Evolutionary conservation across 2,888 invertebrate genomes (phyloP), one percentile per base, ranked within the genome.

Genomic region (Dione vanillae): DNA sequence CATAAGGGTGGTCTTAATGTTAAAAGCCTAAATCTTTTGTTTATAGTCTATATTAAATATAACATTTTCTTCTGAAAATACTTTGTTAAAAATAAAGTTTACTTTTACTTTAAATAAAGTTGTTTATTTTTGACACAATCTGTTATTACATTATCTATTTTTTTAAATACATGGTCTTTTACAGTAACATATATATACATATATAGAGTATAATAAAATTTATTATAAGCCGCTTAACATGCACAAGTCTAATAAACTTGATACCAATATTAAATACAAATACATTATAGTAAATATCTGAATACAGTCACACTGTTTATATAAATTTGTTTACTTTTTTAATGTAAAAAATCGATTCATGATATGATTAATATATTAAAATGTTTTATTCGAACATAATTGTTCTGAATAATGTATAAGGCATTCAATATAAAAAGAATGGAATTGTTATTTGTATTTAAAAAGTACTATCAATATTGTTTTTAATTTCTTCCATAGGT

Each of bases 161-260:
- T 27, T 5, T 27, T 27, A 3, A 3, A 27, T 27, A 27, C 5
- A 27, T 27, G 27, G 27, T 2, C 27, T 27, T 27, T 27, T 27
- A 27, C 27, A 27, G 27, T 27, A 27, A 27, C 27, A 27, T 27
- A 27, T 27, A 27, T 5, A 27, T 27, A 27, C 27, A 27, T n/a
- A 65, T 49, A 66, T 69, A 73, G 64, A 67, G 64, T 40, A 71
- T 69, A 66, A 41, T 62, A 66, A 69, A 71, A 61, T 64, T 47
- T 14, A 52, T 71, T 58, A 73, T 62, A 71, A 68, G 62, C 51
- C 41, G 58, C 8, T 64, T 19, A 65, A 65, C 58, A 56, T 41
- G 45, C 69, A 73, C 51, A 68, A 73, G 66, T 73, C 47, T 64
- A 59, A 45, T 52, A 69, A 72, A 66, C 47, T 62, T 69, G 49